Base-by-base conservation (phyloP, 2,113 vertebrate species). In the Morone saxatilis region DNA sequence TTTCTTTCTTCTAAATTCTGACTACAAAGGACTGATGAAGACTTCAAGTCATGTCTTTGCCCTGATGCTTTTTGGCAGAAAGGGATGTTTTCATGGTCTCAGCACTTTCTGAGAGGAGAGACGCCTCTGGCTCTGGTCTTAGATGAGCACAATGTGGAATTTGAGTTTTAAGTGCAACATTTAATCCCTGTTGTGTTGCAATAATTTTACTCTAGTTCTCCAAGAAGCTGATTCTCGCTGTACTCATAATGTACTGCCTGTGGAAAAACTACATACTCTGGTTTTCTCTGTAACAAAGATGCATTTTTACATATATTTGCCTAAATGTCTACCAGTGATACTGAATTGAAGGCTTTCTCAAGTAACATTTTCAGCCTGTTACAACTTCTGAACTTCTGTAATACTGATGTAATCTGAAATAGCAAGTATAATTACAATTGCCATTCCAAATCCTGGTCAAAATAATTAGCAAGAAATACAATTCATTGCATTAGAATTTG, bases 221-320 rank as follows among this genome's bases (percentile, higher is more conserved):
- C 79, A 4, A 41, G 43, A 75, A 80, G 71, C 71, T 56, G 76
- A 81, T 76, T 50, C 47, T 59, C n/a, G 0, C 51, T n/a, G 43
- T 53, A 13, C 48, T 57, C 66, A 70, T 81, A 41, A 62, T 86
- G 68, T 36, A 9, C 53, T 66, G 67, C 70, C 43, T 48, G 20
- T 20, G 59, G 65, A 36, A 31, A 76, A 79, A 68, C 6, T 14
- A 51, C 65, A 71, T 5, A 16, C 53, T 10, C 38, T 76, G 79
- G 54, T 81, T 83, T 82, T 54, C 59, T 13, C 50, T 47, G 63
- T 5, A 69, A 84, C 70, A 84, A 80, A 85, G 77, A 78, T 71
- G 71, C 76, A 41, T 75, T 91, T 92, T 82, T 88, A 38, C 47
- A 69, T 47, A 85, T 66, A 70, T 77, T 50, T 76, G 74, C 68